Evolutionary conservation across 2,113 vertebrate species (phyloP), one percentile per base, ranked within the genome.

Genomic region (Ancistrus triradiatus): DNA sequence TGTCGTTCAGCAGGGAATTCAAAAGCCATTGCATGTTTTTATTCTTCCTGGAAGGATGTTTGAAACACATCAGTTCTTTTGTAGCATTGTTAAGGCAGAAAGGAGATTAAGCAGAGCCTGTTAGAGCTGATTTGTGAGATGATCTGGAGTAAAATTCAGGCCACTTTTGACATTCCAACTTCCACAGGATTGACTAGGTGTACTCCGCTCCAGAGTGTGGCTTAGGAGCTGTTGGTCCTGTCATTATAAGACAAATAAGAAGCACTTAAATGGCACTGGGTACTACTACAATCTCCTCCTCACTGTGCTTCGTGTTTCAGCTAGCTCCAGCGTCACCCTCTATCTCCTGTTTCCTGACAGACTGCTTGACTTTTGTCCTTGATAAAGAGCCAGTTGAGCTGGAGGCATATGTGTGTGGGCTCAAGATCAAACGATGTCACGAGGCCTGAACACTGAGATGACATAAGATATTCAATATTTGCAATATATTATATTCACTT

Each of bases 231-330:
- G 42, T 33, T 35, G 21, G 31, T 61, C 59, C 68, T 66, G 71
- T 70, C 66, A 51, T 62, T 74, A 60, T 27, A 59, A 52, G 56
- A 69, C 70, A 68, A 70, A 70, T 51, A 63, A 58, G 64, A 64
- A 72, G 33, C 70, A 64, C 51, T 67, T 72, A 35, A 61, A 55
- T 65, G 48, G 50, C 69, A 62, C 37, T 59, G 66, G 63, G 46
- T 70, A 42, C 48, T 56, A 70, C 74, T 74, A 73, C 60, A 68
- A 57, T 50, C 52, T 56, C 44, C 61, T 59, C 50, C 51, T 64
- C 71, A 18, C 49, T 67, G 31, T 42, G 61, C 60, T 63, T 51
- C 46, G 52, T 59, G 24, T 44, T 69, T 21, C 22, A 38, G 49
- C 47, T 19, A 33, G 50, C 17, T 68, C n/a, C 43, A 47, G 72